Conservation (phyloP, 2,113 vertebrate genomes). For the Rhea pennata region DNA sequence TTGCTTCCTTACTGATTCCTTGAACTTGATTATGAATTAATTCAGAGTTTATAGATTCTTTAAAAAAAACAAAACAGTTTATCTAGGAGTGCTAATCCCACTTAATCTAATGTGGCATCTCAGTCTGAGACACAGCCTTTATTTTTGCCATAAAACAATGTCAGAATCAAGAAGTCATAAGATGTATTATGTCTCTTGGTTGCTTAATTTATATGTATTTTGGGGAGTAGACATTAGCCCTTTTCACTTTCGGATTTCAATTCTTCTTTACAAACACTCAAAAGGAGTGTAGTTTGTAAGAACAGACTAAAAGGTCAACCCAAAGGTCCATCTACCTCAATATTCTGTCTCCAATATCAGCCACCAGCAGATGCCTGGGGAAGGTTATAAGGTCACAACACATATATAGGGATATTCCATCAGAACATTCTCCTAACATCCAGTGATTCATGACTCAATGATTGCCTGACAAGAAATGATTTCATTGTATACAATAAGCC, state of each 20-base stretch:
- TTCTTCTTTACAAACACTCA: neutral
- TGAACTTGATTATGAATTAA: neutral
- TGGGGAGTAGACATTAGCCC: neutral
- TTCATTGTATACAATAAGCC: neutral
- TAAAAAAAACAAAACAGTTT: neutral
- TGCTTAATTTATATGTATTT: neutral
- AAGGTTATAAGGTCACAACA: neutral
- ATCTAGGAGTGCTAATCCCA: neutral
- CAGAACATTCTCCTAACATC: neutral
- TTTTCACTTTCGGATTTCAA: neutral
- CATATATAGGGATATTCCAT: neutral
- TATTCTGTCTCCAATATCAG: neutral
- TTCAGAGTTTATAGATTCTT: neutral
- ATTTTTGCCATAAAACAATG: neutral
- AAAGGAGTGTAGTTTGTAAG: neutral
- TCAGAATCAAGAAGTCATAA: neutral
- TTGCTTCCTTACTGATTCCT: neutral
- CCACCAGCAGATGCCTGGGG: neutral
- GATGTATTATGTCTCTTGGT: neutral
- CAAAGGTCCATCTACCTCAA: neutral
- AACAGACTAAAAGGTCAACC: neutral
- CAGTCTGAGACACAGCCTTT: neutral
- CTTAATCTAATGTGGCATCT: neutral
- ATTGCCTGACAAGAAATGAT: neutral
- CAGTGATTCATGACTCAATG: neutral